These are phyloP conservation scores for Amia ocellicauda DNA, from an alignment of 2,113 vertebrate species.

Conservation along the genomic window DNA sequence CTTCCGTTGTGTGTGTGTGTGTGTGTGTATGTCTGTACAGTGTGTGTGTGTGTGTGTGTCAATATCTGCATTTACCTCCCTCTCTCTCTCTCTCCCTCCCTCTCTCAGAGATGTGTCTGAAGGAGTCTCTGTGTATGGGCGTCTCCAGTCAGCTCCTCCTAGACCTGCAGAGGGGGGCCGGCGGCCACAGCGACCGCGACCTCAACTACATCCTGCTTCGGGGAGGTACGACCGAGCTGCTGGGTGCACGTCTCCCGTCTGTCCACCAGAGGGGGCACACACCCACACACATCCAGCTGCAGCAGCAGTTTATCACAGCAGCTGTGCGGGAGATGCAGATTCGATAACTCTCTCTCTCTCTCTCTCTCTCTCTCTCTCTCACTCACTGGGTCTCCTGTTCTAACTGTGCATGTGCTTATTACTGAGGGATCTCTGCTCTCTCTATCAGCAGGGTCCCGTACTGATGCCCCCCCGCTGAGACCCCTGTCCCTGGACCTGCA, in stretches of 20 bases:
- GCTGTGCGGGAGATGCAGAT: no score
- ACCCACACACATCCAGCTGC: slow-evolving; percentile 19
- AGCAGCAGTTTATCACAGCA: slow-evolving; percentile 36
- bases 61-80: neutral
- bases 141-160: slow-evolving; percentile 80
- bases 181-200: slow-evolving; percentile 59
- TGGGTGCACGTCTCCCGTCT: neutral
- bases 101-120: slow-evolving; percentile 73
- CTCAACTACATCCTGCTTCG: slow-evolving; percentile 65
- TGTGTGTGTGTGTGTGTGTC: slow-evolving; percentile 7
- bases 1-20: neutral
- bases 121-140: slow-evolving; percentile 84
- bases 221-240: slow-evolving; percentile 63
- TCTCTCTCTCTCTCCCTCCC: slow-evolving; percentile 16
- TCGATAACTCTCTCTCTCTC: no score
- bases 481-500: slow-evolving; percentile 4
- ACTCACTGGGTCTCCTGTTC: no score
- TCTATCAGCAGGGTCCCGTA: no score
- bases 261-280: neutral
- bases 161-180: slow-evolving; percentile 66
- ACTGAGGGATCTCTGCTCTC: no score
- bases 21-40: neutral
- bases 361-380: no score
- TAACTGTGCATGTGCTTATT: no score
- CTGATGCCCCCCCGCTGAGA: neutral